A percentile compares a stretch with the other conserved stretches of the same genome.
Conservation (phyloP, 2,797 vertebrate genomes). For the Cygnus olor region DNA sequence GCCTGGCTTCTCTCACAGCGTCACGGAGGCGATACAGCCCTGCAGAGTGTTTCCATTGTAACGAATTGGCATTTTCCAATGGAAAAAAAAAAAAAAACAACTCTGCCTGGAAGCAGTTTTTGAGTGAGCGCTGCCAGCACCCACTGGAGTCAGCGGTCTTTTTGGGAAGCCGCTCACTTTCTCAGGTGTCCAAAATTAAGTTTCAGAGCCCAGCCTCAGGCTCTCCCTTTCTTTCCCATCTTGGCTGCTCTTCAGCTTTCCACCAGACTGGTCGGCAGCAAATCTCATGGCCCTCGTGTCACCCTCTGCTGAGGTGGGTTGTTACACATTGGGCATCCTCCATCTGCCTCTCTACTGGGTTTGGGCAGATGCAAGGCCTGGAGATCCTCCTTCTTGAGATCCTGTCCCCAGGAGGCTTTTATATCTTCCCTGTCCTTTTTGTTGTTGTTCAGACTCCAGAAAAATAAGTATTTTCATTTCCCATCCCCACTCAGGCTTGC, state of each 20-base stretch:
- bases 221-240: neutral
- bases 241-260: neutral
- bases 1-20: conserved; percentile 2
- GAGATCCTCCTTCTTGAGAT: neutral
- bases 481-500: neutral
- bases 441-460: neutral
- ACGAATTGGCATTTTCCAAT: conserved; percentile 24
- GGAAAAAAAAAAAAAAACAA: neutral
- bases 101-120: neutral
- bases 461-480: neutral
- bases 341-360: neutral
- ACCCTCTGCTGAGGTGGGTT: neutral
- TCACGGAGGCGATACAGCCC: neutral
- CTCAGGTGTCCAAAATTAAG: neutral
- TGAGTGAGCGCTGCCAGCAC: neutral
- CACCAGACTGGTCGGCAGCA: neutral
- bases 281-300: neutral
- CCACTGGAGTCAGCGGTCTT: neutral
- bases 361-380: neutral
- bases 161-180: neutral
- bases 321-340: neutral
- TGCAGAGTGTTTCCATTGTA: conserved; percentile 35
- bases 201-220: neutral
- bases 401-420: neutral
- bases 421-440: neutral